Conservation (phyloP, 2,113 vertebrate genomes). For the Ornithorhynchus anatinus region DNA sequence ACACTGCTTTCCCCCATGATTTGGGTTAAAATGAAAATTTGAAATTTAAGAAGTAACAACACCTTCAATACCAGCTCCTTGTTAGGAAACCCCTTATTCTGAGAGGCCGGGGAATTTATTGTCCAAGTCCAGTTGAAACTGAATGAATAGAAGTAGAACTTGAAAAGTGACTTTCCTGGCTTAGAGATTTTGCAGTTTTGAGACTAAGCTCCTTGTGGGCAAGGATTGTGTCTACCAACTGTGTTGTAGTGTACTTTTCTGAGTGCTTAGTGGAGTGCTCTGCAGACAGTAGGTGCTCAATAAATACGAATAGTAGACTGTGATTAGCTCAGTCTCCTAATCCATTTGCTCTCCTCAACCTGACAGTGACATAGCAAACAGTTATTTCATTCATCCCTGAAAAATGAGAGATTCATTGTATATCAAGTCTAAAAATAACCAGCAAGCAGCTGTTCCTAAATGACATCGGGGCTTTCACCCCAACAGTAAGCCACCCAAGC, state of each 20-base stretch:
- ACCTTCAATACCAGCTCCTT: conserved; percentile 8
- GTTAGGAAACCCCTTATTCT: background rate
- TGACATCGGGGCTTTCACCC: conserved; percentile 65
- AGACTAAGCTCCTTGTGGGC: too few relatives aligned
- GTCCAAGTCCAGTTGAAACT: conserved; percentile 19
- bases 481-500: conserved; percentile 61
- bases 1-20: too few relatives aligned
- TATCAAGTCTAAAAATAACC: conserved; percentile 58
- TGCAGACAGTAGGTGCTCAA: too few relatives aligned
- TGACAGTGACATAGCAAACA: conserved; percentile 46
- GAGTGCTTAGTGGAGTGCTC: too few relatives aligned
- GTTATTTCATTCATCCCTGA: conserved; percentile 40
- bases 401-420: conserved; percentile 50
- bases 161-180: conserved; percentile 26
- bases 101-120: conserved; percentile 23
- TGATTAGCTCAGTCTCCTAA: conserved; percentile 35
- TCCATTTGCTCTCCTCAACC: conserved; percentile 51
- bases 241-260: too few relatives aligned
- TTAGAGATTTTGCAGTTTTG: too few relatives aligned
- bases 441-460: conserved; percentile 69
- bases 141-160: conserved; percentile 36
- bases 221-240: too few relatives aligned
- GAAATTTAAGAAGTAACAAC: conserved; percentile 28
- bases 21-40: background rate
- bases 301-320: too few relatives aligned